Conservation (phyloP, 2,888 invertebrate genomes). For the Hypomecis atomaria region DNA sequence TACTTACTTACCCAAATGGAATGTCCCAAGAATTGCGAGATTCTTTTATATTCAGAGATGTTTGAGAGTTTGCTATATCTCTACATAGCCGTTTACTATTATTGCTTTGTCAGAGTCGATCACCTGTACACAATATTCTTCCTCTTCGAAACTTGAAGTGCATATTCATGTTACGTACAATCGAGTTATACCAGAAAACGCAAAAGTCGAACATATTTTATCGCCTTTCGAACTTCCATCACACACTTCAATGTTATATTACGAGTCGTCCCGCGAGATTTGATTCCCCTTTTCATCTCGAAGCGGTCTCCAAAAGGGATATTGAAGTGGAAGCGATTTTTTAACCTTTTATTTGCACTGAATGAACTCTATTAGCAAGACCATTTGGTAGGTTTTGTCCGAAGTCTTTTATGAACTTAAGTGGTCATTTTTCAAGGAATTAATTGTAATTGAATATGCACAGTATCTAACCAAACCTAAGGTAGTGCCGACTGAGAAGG, state of each 20-base stretch:
- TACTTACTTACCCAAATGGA: too few species aligned
- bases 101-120: too few species aligned
- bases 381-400: constrained; percentile 11
- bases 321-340: constrained; percentile 59
- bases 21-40: too few species aligned
- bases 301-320: constrained; percentile 56
- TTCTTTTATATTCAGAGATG: too few species aligned
- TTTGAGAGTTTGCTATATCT: too few species aligned
- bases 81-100: too few species aligned
- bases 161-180: constrained; percentile 12
- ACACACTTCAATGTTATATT: constrained; percentile 24
- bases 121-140: too few species aligned
- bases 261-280: constrained; percentile 22
- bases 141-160: constrained; percentile 3
- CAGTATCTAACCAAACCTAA: background rate
- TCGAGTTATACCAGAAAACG: constrained; percentile 5
- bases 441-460: background rate
- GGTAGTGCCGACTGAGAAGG: too few species aligned
- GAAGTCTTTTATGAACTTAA: constrained; percentile 1
- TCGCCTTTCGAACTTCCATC: constrained; percentile 20
- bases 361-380: constrained; percentile 57
- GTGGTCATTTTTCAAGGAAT: background rate
- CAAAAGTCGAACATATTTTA: constrained; percentile 14
- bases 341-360: constrained; percentile 67
- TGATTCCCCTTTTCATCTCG: constrained; percentile 52